Base-by-base conservation (phyloP, 2,888 invertebrate species). In the Ceraclea dissimilis region DNA sequence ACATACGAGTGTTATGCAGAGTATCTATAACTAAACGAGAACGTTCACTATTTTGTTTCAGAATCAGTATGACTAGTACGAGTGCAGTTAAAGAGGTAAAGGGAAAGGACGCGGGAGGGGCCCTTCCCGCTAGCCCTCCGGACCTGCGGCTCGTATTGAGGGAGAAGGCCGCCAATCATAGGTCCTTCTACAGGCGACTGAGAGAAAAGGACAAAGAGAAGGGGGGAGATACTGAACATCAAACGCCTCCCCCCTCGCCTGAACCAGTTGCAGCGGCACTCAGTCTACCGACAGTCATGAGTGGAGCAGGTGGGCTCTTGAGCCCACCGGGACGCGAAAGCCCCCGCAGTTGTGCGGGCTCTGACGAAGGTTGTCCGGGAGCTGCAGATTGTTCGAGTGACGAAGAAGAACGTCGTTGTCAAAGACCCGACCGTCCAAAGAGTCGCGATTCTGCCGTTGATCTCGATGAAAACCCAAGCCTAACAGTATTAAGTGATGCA, bases 401-500 rank as follows among this genome's bases (percentile, higher is more conserved):
- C 62, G 77, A 77, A 64, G 77, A 76, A 65, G 76, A 76, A 65
- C 67, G 76, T 55, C 76, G 72, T 5, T 76, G 76, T 6, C 74
- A 75, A 43, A 71, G 76, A 33, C 71, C 77, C 59, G 75, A 78
- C 64, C 64, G 71, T 39, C 70, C 70, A 61, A 69, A 70, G 67
- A 72, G 70, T 57, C 61, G 71, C 6, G 82, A 82, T 64, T 81
- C 81, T 2, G 76, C 80, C 0, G 76, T 79, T 8, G 77, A 77
- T 57, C 70, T 79, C 63, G 80, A 80, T 63, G 80, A 81, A 22
- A 70, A 70, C 39, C 60, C 63, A 6, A 60, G 56, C 22, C 53
- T 63, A 2, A 52, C 63, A 39, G 52, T 50, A n/a, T 57, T 57
- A 6, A 49, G 51, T 11, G 62, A 49, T 56, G 60, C 39, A 18